Evolutionary conservation across 2,888 invertebrate species (phyloP).

Genomic region (Cabera pusaria): DNA sequence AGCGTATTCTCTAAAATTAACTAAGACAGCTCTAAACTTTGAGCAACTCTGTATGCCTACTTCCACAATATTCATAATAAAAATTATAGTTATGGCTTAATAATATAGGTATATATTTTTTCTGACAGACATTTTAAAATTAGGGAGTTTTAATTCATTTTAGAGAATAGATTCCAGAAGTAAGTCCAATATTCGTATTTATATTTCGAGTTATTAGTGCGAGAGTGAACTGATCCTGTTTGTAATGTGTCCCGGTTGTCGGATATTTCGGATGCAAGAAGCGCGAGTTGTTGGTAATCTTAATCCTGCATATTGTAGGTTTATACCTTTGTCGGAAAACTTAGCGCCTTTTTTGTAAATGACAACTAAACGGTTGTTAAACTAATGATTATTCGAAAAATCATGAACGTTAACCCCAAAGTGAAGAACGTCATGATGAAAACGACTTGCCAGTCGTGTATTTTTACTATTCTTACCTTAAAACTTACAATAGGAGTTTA

Average conservation of each 20-base stretch:
- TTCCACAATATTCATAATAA: no score
- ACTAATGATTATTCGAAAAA: constrained; percentile 33
- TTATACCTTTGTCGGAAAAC: constrained; percentile 50
- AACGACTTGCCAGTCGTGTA: constrained; percentile 11
- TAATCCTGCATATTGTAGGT: constrained; percentile 77
- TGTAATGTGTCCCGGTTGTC: constrained; percentile 52
- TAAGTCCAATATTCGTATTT: no score
- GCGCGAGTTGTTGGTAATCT: constrained; percentile 54
- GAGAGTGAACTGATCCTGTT: constrained; percentile 58
- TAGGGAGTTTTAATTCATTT: no score
- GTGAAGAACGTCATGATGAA: constrained; percentile 4
- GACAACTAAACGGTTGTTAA: constrained; percentile 36
- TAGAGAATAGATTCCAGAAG: no score
- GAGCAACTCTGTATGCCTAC: no score
- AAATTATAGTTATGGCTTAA: no score
- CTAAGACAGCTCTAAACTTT: no score
- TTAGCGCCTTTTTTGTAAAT: constrained; percentile 46
- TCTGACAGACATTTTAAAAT: no score
- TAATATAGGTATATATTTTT: no score
- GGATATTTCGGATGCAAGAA: constrained; percentile 60
- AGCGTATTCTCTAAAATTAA: no score
- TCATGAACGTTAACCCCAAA: constrained; percentile 21
- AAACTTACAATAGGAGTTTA: constrained; percentile 25
- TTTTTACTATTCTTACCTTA: constrained; percentile 19
- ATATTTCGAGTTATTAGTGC: constrained; percentile 56